A percentile compares a stretch with the other conserved stretches of the same genome.
Evolutionary conservation across 2,888 invertebrate species (phyloP).

Genomic region (Tetramorium bicarinatum): DNA sequence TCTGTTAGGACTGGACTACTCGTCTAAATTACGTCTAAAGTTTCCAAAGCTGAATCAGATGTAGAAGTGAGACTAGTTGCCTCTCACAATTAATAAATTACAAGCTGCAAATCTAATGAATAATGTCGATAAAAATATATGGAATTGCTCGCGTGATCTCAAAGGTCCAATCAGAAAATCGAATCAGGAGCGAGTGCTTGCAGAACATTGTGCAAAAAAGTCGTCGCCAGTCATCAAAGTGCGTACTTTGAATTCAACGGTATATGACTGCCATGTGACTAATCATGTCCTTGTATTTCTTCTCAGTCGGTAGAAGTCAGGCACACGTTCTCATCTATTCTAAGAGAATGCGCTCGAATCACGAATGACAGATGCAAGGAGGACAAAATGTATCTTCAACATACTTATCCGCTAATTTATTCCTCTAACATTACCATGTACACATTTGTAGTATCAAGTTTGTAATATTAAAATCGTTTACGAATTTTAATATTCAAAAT

Average conservation of each 20-base stretch:
- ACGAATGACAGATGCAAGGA: conserved; percentile 63
- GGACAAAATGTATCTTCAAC: not conserved
- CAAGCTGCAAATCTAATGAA: not conserved
- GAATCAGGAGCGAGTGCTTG: not conserved
- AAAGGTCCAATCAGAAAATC: not conserved
- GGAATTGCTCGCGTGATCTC: conserved; percentile 35
- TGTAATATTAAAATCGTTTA: not conserved
- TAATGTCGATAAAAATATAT: conserved; percentile 54
- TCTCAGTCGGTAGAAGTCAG: conserved; percentile 66
- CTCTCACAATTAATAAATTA: not conserved
- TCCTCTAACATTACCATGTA: not conserved
- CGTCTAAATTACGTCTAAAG: not conserved
- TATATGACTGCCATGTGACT: not conserved
- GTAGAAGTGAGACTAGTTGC: not conserved
- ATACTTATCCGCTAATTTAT: not conserved
- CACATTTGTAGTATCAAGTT: not conserved
- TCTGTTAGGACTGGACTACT: not conserved
- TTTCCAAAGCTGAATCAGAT: not conserved
- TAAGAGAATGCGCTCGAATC: conserved; percentile 70
- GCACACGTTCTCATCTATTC: conserved; percentile 64
- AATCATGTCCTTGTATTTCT: not conserved
- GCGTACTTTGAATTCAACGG: not conserved
- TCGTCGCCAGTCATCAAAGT: conserved; percentile 59
- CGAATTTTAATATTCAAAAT: not conserved
- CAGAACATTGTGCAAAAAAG: conserved; percentile 15